phyloP scores from a whole-genome alignment of 2,888 invertebrate genomes.

The Lissocephala sabroskyi region DNA sequence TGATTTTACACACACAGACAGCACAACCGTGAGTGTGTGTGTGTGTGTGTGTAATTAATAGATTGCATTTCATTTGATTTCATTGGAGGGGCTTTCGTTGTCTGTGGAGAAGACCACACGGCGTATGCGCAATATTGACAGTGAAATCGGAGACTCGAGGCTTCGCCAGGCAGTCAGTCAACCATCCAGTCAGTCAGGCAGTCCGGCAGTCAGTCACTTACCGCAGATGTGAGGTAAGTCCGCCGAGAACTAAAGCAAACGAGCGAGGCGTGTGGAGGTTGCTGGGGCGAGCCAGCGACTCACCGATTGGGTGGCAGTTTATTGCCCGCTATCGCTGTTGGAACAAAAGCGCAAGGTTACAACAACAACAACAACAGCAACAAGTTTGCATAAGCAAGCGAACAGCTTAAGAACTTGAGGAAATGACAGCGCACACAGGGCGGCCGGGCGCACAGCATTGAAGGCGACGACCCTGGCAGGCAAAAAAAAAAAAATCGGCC shows the following conservation, averaged over 20 bases:
- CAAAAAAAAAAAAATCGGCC: neutral
- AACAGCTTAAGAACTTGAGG: conserved; percentile 44
- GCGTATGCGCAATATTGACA: conserved; percentile 58
- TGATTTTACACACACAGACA: neutral
- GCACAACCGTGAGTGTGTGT: neutral
- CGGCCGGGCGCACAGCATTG: neutral
- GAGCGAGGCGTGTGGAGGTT: neutral
- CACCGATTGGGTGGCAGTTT: conserved; percentile 41
- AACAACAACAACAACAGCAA: conserved; percentile 23
- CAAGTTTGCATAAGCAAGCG: conserved; percentile 5
- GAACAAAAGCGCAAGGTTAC: conserved; percentile 56
- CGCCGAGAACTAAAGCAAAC: neutral
- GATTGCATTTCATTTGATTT: conserved; percentile 3
- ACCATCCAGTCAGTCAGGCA: neutral
- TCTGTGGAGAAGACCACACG: conserved; percentile 26
- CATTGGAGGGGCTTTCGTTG: too few species aligned
- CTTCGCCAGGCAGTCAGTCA: neutral
- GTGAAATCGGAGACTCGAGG: conserved; percentile 51
- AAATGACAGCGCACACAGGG: conserved; percentile 17
- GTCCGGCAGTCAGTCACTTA: neutral
- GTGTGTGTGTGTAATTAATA: conserved; percentile 4
- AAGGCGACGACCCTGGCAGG: conserved; percentile 4
- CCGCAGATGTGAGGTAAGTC: neutral
- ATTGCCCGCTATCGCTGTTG: conserved; percentile 39
- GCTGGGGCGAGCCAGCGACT: conserved; percentile 7